Evolutionary conservation across 2,113 vertebrate species (phyloP).

Genomic region (Sminthopsis crassicaudata): DNA sequence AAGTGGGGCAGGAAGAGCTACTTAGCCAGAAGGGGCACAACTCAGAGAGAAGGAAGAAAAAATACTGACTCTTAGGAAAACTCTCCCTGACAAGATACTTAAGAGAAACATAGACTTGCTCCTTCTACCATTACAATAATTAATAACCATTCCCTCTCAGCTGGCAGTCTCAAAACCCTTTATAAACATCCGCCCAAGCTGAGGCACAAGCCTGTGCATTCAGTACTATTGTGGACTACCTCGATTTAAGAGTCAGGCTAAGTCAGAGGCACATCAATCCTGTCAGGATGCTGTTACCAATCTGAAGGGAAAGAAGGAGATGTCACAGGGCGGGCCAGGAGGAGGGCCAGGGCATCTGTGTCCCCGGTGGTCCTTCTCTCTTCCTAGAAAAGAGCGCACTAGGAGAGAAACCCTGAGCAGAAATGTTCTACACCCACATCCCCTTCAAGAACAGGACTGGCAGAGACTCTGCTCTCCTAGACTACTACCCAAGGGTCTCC

Average conservation of each 20-base stretch:
- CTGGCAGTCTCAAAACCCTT: slow-evolving; percentile 37
- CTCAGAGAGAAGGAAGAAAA: slow-evolving; percentile 64
- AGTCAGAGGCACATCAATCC: slow-evolving; percentile 53
- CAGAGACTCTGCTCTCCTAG: slow-evolving; percentile 52
- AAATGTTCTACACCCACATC: slow-evolving; percentile 27
- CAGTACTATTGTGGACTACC: slow-evolving; percentile 42
- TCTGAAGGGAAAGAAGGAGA: slow-evolving; percentile 51
- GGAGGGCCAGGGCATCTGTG: slow-evolving; percentile 33
- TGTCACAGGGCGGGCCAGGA: slow-evolving; percentile 41
- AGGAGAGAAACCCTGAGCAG: slow-evolving; percentile 43
- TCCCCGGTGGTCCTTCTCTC: slow-evolving; percentile 11
- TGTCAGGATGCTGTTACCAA: slow-evolving; percentile 49
- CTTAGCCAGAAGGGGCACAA: slow-evolving; percentile 47
- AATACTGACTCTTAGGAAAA: slow-evolving; percentile 56
- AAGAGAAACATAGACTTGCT: slow-evolving; percentile 59
- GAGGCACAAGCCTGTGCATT: slow-evolving; percentile 40
- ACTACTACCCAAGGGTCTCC: slow-evolving; percentile 33
- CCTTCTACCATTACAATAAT: slow-evolving; percentile 54
- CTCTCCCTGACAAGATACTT: slow-evolving; percentile 49
- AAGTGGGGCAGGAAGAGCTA: slow-evolving; percentile 42
- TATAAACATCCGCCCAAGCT: slow-evolving; percentile 48
- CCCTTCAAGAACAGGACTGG: slow-evolving; percentile 44
- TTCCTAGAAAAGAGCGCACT: slow-evolving; percentile 46
- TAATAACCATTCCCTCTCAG: slow-evolving; percentile 57
- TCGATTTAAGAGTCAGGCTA: slow-evolving; percentile 48